Evolutionary conservation across 2,113 vertebrate species (phyloP), one percentile per base, ranked within the genome.

Genomic region (Ochotona curzoniae): DNA sequence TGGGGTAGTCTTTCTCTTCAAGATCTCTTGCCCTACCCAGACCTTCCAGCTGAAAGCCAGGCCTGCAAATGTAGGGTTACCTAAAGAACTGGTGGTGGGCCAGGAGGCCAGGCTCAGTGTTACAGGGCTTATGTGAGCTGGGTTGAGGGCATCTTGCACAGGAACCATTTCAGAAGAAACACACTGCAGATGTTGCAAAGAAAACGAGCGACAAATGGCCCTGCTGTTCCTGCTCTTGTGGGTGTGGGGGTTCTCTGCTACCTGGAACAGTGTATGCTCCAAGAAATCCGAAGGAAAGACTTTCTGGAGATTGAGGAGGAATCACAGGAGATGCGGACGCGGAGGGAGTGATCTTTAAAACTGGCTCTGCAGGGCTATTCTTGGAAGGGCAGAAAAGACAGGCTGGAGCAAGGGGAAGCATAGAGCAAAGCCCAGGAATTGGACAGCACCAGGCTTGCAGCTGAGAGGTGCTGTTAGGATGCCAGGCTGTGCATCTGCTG

Each of bases 381-480:
- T 57, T 69, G n/a, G 3, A 69, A 73, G 1, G 0, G 15, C 64
- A 26, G 13, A 13, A n/a, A 60, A 3, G 44, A 81, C 13, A 25
- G 30, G 18, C 51, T 13, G 61, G 54, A 25, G n/a, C 9, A 61
- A 12, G 67, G 32, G 47, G 28, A 82, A 64, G 60, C 54, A 18
- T 30, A 5, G 8, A 17, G 60, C 25, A 32, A 10, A 26, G 63
- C 11, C 49, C 23, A 28, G 28, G 30, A 12, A 8, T 20, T 1
- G 2, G 25, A 18, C 8, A 0, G 38, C 9, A 21, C 10, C 60
- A 0, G 2, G 2, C 2, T 2, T 35, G 47, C 30, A 2, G 0
- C 21, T 0, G 11, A 8, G 21, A 10, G 63, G 28, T 1, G 26
- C 60, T 26, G 54, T 10, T 26, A 60, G 35, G 30, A 44, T 2